Evolutionary conservation across 2,797 vertebrate genomes (phyloP), one percentile per base, ranked within the genome.

Genomic region (Pterois miles): DNA sequence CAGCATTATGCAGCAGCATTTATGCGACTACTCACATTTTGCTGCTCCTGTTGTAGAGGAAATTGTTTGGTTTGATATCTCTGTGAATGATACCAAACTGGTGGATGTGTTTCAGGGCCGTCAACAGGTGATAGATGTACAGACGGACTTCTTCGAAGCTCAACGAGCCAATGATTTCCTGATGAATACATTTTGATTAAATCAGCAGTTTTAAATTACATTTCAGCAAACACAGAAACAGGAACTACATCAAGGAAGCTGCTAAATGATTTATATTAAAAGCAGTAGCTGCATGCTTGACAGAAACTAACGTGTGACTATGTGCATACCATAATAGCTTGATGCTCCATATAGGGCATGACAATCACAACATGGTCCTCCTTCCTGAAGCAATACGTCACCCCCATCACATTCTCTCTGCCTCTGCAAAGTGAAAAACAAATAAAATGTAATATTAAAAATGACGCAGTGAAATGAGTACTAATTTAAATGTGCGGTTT

Each of bases 311-410:
- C 11, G 4, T 27, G 12, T 8, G 23, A 74, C 11, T 40, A 25
- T 8, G 25, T 23, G 59, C 78, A 89, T 93, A 99, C 98, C 94
- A 97, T 91, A 91, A 99, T 97, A 29, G 97, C 92, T 86, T 98
- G 96, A 74, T 99, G 98, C 75, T 98, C 97, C 93, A 99, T 93
- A 85, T 98, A 99, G 0, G 98, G 98, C 98, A 99, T 99, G 68
- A 98, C 96, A 80, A 99, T 98, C 89, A 99, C 97, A 78, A 98
- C 97, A 0, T 99, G 97, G 83, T 99, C 97, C 27, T 98, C 97
- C 71, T 97, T 98, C 90, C 98, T 96, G 89, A 98, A 98, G 94
- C 98, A 99, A 77, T 97, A 99, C 4, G 97, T 97, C 80, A 97
- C 97, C 81, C 97, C 98, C 94, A 99, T 99, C 80, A 99, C 98